These are phyloP conservation scores for Helicoverpa assulta DNA, from an alignment of 2,888 invertebrate genomes.

Conservation along the genomic window DNA sequence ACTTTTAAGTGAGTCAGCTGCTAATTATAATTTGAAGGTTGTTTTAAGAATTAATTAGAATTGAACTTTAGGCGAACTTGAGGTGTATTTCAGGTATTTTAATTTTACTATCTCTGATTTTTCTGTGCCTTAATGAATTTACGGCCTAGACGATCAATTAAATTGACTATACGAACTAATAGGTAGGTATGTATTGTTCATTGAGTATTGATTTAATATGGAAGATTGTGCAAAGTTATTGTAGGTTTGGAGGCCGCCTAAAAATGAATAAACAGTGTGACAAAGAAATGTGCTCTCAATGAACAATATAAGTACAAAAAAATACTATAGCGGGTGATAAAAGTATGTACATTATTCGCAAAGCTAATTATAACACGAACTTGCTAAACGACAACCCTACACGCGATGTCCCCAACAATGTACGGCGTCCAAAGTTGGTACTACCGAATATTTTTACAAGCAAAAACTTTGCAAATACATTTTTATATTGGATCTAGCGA, in stretches of 20 bases:
- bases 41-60: slow-evolving; percentile 16
- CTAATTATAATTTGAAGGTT: background rate
- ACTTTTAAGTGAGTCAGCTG: slow-evolving; percentile 28
- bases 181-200: no score
- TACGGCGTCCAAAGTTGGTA: background rate
- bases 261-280: no score
- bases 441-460: background rate
- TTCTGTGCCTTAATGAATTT: no score
- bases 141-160: no score
- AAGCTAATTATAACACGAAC: slow-evolving; percentile 19
- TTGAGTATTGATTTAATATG: no score
- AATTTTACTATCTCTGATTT: no score
- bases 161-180: no score
- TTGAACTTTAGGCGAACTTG: background rate
- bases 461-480: slow-evolving; percentile 6
- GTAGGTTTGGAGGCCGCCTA: no score
- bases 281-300: no score
- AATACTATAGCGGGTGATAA: no score
- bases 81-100: background rate
- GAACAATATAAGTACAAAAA: no score
- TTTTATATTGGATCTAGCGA: background rate
- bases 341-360: slow-evolving; percentile 10
- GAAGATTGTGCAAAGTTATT: no score
- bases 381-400: slow-evolving; percentile 4
- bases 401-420: slow-evolving; percentile 19